Conservation (phyloP, 2,797 vertebrate genomes). For the Microctenopoma lineatum region DNA sequence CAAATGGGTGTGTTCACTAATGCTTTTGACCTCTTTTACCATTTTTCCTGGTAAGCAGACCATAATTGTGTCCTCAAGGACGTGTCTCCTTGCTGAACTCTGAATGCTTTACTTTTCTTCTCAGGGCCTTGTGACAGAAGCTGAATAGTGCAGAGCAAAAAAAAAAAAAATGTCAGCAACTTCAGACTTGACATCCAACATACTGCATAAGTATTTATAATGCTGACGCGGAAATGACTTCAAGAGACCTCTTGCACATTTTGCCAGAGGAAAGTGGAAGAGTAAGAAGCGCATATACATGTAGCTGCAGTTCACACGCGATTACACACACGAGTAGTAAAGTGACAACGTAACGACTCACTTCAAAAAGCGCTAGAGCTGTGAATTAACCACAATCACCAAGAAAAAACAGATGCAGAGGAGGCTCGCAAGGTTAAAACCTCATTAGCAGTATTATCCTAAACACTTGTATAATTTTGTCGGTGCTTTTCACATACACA, state of each 20-base stretch:
- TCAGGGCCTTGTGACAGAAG: conserved; percentile 46
- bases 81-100: conserved; percentile 53
- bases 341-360: not conserved
- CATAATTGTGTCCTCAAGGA: conserved; percentile 51
- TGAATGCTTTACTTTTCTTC: conserved; percentile 40
- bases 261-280: conserved; percentile 20
- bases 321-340: not conserved
- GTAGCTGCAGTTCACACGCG: not conserved
- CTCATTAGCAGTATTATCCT: not conserved
- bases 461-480: not conserved
- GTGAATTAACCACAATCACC: not conserved
- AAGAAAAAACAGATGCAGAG: not conserved
- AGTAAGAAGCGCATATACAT: not conserved
- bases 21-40: conserved; percentile 8
- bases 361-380: not conserved
- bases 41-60: conserved; percentile 9
- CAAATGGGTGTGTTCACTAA: not conserved
- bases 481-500: no score
- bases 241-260: conserved; percentile 42
- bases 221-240: conserved; percentile 66
- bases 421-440: not conserved
- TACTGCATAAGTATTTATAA: conserved; percentile 39
- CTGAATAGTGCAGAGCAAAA: conserved; percentile 52
- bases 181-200: conserved; percentile 46
- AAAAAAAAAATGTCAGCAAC: conserved; percentile 52